Conservation (phyloP, 1,140 invertebrate genomes). For the Pogonomyrmex californicus region DNA sequence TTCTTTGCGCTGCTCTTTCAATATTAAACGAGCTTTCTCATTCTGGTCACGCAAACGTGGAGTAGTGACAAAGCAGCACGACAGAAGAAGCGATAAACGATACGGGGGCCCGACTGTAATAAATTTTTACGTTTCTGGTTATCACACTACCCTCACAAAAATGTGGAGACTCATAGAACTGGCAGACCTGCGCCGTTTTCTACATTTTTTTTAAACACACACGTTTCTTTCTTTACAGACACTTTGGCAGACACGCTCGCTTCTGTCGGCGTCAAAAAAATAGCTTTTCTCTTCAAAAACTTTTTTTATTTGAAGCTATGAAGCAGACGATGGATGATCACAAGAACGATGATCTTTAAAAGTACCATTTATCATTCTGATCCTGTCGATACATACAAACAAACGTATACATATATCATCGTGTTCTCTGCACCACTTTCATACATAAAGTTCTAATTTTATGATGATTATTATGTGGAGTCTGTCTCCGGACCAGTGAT, state of each 20-base stretch:
- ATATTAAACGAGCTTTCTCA: constrained; percentile 8
- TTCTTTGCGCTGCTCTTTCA: neutral
- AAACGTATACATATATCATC: too few relatives aligned
- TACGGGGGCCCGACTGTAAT: neutral
- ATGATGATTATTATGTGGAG: constrained; percentile 29
- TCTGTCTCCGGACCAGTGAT: neutral
- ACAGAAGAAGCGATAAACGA: constrained; percentile 1
- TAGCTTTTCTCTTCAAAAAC: neutral
- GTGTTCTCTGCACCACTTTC: too few relatives aligned
- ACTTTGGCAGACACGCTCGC: neutral
- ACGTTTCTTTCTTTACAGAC: neutral
- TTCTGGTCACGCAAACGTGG: constrained; percentile 9
- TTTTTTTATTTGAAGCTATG: neutral
- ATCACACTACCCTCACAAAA: neutral
- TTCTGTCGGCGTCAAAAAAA: neutral
- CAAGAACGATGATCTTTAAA: neutral
- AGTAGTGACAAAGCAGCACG: neutral
- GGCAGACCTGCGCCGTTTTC: neutral
- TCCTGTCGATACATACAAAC: neutral
- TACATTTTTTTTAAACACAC: neutral
- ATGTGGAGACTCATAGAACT: neutral
- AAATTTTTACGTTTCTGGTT: neutral
- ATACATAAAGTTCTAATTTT: constrained; percentile 39
- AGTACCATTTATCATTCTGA: neutral
- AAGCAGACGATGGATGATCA: constrained; percentile 8